Percentiles rank a stretch among this genome's conserved stretches.
phyloP scores from a whole-genome alignment of 2,888 invertebrate species.

The Lycophotia porphyrea region DNA sequence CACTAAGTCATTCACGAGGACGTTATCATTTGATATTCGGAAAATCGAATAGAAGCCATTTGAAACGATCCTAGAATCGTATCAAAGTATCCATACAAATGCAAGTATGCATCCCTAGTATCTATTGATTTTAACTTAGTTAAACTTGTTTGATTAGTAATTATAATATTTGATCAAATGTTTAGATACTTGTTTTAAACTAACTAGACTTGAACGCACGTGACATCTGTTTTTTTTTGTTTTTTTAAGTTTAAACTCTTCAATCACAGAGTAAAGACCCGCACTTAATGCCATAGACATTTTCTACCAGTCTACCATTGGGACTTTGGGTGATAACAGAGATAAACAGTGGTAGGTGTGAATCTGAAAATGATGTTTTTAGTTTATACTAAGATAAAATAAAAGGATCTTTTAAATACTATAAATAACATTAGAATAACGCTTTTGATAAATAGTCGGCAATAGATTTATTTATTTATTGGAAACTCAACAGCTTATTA shows the following conservation, averaged over 20 bases:
- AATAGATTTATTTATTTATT: too few relatives aligned
- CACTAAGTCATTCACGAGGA: not conserved
- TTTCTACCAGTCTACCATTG: too few relatives aligned
- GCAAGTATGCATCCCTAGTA: not conserved
- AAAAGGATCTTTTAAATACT: too few relatives aligned
- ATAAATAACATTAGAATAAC: not conserved
- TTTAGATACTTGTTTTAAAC: slow-evolving; percentile 1
- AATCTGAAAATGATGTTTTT: too few relatives aligned
- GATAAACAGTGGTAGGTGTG: too few relatives aligned
- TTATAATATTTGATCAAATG: slow-evolving; percentile 21
- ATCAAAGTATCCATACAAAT: not conserved
- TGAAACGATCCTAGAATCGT: not conserved
- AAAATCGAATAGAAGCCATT: not conserved
- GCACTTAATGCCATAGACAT: too few relatives aligned
- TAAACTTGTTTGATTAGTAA: not conserved
- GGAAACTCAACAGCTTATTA: too few relatives aligned
- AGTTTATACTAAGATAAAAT: too few relatives aligned
- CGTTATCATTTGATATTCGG: not conserved
- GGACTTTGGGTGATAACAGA: too few relatives aligned
- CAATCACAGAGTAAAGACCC: too few relatives aligned
- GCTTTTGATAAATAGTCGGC: not conserved
- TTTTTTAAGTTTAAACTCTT: not conserved
- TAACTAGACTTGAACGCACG: not conserved
- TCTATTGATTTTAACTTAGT: slow-evolving; percentile 9
- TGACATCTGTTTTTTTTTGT: slow-evolving; percentile 13